These are phyloP conservation scores for Periplaneta americana DNA, from an alignment of 1,140 invertebrate genomes.

Conservation along the genomic window DNA sequence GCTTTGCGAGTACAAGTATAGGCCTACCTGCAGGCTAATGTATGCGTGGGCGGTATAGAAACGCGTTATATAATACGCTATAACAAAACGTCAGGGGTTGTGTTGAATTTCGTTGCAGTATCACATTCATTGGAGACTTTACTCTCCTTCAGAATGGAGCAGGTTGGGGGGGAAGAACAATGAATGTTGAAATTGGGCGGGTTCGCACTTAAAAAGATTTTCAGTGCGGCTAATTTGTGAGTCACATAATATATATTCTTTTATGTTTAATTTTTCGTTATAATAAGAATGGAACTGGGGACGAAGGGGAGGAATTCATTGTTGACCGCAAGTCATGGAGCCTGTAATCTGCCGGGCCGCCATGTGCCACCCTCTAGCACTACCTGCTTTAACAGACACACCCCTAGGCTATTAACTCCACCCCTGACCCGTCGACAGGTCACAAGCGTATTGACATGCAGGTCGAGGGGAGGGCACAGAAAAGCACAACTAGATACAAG, in stretches of 20 bases:
- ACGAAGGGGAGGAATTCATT: background rate
- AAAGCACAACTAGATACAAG: background rate
- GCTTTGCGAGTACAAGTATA: no score
- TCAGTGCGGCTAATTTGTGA: background rate
- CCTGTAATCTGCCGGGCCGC: background rate
- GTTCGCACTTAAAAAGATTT: background rate
- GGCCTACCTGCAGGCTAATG: no score
- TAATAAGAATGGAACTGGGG: background rate
- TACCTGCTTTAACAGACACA: background rate
- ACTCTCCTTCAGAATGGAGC: no score
- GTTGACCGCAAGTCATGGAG: background rate
- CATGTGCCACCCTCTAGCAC: background rate
- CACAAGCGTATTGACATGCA: background rate
- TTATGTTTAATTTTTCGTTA: background rate
- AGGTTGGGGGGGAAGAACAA: background rate
- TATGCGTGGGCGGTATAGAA: no score
- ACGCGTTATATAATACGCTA: background rate
- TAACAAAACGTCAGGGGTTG: background rate
- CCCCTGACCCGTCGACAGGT: background rate
- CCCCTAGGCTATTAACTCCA: background rate
- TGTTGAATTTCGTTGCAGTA: background rate
- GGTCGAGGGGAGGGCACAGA: background rate
- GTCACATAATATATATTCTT: no score
- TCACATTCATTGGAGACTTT: background rate
- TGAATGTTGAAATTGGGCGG: background rate